Evolutionary conservation across 2,888 invertebrate genomes (phyloP), one percentile per base, ranked within the genome.

Genomic region (Muschampia staudingeri): DNA sequence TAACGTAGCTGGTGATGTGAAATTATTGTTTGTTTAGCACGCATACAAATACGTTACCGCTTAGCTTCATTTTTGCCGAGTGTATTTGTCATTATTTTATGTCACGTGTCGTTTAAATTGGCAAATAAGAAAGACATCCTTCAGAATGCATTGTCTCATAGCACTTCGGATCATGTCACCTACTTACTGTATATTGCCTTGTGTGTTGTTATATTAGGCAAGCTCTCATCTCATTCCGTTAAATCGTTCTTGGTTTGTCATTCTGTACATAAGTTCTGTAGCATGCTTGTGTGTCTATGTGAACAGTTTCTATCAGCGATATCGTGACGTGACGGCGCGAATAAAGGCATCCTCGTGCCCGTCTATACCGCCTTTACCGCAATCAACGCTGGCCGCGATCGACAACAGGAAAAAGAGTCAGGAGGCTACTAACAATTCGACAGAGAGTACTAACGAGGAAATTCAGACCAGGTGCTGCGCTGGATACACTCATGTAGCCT

Each of bases 291-390:
- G 86, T 93, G 91, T 93, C 90, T 94, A 92, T 94, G 89, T 89
- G 92, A 93, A 95, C 97, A 99, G 98, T 98, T 99, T 98, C 98
- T 98, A 98, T 98, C 98, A 98, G 97, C 98, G 98, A 97, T 98
- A 98, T 97, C 97, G 98, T 96, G 98, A 98, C 97, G 98, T 98
- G 97, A 98, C 98, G 96, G 98, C 98, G 96, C 98, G 98, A 97
- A 98, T 99, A 97, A 98, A 98, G 97, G 98, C 98, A 94, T 98
- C 98, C 92, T 98, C 98, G 96, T 98, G 98, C 95, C 98, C 98
- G 90, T 98, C 98, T 93, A 97, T 98, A 96, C 97, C 97, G 92
- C 97, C 98, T 89, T 95, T 97, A 92, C 97, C 97, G 92, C 95
- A 95, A 90, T 94, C 96, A 85, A 89, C 94, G 83, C 89, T 94